phyloP scores from a whole-genome alignment of 2,888 invertebrate genomes.

The Drosophila meridiana region DNA sequence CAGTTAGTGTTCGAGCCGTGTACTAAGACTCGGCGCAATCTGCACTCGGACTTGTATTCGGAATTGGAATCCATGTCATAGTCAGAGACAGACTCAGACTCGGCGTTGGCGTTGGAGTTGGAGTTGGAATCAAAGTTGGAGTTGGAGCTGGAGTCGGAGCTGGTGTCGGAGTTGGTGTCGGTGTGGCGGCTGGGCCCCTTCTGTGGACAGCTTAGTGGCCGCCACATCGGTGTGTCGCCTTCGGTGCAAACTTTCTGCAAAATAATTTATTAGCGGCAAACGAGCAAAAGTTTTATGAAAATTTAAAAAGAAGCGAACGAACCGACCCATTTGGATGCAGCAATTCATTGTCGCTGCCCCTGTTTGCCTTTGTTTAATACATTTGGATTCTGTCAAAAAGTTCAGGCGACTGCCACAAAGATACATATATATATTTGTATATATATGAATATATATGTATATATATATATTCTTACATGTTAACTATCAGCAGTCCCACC shows the following conservation, averaged over 20 bases:
- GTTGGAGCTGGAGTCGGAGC: neutral
- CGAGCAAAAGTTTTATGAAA: constrained; percentile 76
- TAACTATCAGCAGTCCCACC: constrained; percentile 1
- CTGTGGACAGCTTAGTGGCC: constrained; percentile 65
- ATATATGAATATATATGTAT: neutral
- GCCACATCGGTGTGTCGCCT: constrained; percentile 43
- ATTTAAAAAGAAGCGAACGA: constrained; percentile 53
- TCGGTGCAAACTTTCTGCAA: constrained; percentile 61
- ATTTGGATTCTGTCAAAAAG: constrained; percentile 61
- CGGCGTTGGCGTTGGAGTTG: constrained; percentile 1
- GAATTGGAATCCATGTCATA: constrained; percentile 43
- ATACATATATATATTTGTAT: constrained; percentile 61
- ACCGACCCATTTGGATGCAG: constrained; percentile 27
- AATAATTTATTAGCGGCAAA: constrained; percentile 78
- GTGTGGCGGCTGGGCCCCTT: constrained; percentile 33
- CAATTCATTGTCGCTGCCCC: constrained; percentile 56
- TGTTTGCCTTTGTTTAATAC: constrained; percentile 60
- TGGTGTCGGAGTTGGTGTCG: neutral
- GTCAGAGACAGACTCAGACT: constrained; percentile 8
- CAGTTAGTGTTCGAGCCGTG: constrained; percentile 42
- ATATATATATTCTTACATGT: neutral
- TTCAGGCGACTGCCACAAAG: constrained; percentile 43
- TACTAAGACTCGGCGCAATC: constrained; percentile 30
- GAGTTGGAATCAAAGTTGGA: neutral
- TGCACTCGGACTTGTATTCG: constrained; percentile 20